phyloP scores from a whole-genome alignment of 2,797 vertebrate genomes.

The Muscicapa striata region DNA sequence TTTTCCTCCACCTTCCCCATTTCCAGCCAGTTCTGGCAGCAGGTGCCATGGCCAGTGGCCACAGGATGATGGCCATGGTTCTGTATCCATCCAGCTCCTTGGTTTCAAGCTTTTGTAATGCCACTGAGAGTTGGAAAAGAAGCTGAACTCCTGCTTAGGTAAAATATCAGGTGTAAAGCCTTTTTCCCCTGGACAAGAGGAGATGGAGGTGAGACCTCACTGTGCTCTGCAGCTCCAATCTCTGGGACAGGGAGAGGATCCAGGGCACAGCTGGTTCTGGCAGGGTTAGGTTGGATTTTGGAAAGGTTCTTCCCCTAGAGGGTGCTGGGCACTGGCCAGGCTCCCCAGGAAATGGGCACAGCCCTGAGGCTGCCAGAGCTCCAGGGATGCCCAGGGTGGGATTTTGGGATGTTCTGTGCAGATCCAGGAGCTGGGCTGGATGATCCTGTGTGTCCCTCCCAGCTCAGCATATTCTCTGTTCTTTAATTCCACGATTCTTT shows the following conservation, averaged over 20 bases:
- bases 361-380: not conserved
- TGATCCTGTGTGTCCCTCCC: not conserved
- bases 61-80: not conserved
- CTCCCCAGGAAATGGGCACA: not conserved
- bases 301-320: not conserved
- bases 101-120: not conserved
- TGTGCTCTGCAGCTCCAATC: not conserved
- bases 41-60: not conserved
- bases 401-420: not conserved
- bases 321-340: not conserved
- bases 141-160: not conserved
- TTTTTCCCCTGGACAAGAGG: not conserved
- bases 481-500: fast-evolving
- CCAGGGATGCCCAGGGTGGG: not conserved
- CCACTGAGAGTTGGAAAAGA: not conserved
- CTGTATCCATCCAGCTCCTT: not conserved
- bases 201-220: not conserved
- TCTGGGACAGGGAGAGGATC: not conserved
- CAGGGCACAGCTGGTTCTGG: not conserved
- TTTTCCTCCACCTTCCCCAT: conserved; percentile 16
- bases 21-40: not conserved
- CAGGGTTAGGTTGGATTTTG: fast-evolving
- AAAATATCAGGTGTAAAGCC: not conserved
- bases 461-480: not conserved
- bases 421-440: fast-evolving